Base-by-base conservation (phyloP, 2,888 invertebrate genomes). In the Plagiodera versicolora region DNA sequence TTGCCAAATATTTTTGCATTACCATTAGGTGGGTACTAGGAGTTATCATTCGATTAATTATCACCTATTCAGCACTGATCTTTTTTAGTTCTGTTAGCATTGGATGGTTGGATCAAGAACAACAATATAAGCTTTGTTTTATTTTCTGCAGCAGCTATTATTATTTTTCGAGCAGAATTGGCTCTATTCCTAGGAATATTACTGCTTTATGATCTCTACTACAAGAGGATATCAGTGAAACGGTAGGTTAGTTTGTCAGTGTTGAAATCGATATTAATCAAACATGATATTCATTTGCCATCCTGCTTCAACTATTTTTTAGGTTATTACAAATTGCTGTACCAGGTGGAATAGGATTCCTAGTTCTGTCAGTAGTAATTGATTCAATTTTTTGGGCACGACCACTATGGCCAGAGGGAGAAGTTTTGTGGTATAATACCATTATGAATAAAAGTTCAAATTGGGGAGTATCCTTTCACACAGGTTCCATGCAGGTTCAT, bases 401-500 rank as follows among this genome's bases (percentile, higher is more conserved):
- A 55, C 77, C 87, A 48, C 74, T 97, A 19, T 99, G 99, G 98
- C 98, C 99, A 0, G 99, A 99, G 83, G 96, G 94, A 11, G 94
- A 97, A 83, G 98, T 99, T 1, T 86, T 98, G 67, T 97, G 92
- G 89, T 99, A 92, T 82, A 99, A 99, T 79, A 90, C 94, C 0
- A 82, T 98, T 51, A 81, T 94, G 58, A 99, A 99, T 79, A 93
- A 93, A 78, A 98, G 98, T 80, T 89, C 93, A 1, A 84, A 95
- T 70, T 99, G 95, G 93, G 99, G 99, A 77, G 96, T 97, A 93
- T 92, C 91, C 91, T 92, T 92, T 86, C 20, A 63, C 52, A 53
- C 67, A 61, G n/a, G n/a, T n/a, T 32, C 24, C 55, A 39, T 54
- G 47, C 20, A 45, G 30, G 39, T 19, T 24, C n/a, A 17, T 47